phyloP scores from a whole-genome alignment of 92 coral and sea anemone genomes.

The Epizoanthus scotinus region DNA sequence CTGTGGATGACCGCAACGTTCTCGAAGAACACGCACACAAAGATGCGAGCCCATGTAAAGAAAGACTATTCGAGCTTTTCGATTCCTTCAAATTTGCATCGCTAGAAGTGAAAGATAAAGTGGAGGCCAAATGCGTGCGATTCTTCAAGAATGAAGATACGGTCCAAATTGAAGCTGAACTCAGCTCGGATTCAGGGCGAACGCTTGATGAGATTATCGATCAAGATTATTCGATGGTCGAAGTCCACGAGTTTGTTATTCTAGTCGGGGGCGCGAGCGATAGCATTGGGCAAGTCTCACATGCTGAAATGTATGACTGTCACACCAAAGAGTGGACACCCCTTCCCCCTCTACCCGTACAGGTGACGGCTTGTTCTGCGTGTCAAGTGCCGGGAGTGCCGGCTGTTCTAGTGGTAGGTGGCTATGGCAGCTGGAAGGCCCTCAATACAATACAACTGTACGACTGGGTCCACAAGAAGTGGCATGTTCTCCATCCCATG shows the following conservation, averaged over 20 bases:
- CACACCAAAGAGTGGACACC: conserved; percentile 52
- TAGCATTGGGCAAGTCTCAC: conserved; percentile 37
- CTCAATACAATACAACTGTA: conserved; percentile 76
- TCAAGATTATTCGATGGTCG: conserved; percentile 75
- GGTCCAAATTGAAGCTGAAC: conserved; percentile 35
- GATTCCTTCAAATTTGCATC: conserved; percentile 39
- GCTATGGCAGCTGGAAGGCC: conserved; percentile 85
- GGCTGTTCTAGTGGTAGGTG: conserved; percentile 76
- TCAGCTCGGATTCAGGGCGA: conserved; percentile 37
- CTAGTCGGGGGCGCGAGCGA: conserved; percentile 81
- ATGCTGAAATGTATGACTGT: conserved; percentile 68
- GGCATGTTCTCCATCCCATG: conserved; percentile 75
- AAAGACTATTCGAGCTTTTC: conserved; percentile 35
- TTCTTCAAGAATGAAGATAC: conserved; percentile 40
- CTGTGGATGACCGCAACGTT: conserved; percentile 4
- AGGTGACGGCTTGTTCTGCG: conserved; percentile 84
- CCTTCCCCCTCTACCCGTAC: conserved; percentile 69
- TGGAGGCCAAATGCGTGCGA: conserved; percentile 63
- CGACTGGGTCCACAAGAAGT: conserved; percentile 76
- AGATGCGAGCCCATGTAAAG: conserved; percentile 40
- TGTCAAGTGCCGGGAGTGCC: conserved; percentile 60
- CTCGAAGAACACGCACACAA: conserved; percentile 4
- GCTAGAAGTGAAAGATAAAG: conserved; percentile 66
- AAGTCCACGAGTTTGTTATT: conserved; percentile 64
- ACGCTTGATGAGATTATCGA: conserved; percentile 45